phyloP scores from a whole-genome alignment of 1,140 invertebrate genomes.

The Drosophila sproati region DNA sequence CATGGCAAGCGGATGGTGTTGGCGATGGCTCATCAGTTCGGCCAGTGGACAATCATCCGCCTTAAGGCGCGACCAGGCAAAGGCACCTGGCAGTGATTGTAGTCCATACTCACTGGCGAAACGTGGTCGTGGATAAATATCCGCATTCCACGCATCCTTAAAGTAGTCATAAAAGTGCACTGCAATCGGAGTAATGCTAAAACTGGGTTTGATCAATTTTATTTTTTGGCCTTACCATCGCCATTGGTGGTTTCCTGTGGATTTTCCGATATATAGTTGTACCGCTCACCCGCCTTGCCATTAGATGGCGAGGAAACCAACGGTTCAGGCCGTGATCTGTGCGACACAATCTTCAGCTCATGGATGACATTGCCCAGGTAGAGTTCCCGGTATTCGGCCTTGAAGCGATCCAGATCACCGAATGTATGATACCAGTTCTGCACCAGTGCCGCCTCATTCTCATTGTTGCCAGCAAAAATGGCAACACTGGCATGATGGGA shows the following conservation, averaged over 20 bases:
- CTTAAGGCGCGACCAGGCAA: conserved; percentile 86
- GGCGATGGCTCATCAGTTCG: conserved; percentile 89
- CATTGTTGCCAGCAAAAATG: conserved; percentile 98
- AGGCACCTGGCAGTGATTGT: conserved; percentile 92
- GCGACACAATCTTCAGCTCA: conserved; percentile 88
- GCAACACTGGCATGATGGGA: conserved; percentile 95
- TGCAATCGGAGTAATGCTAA: conserved; percentile 81
- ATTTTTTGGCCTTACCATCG: conserved; percentile 88
- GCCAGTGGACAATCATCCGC: conserved; percentile 87
- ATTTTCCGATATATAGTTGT: conserved; percentile 89
- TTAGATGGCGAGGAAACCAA: conserved; percentile 95
- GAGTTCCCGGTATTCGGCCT: conserved; percentile 93
- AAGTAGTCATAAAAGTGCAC: conserved; percentile 97
- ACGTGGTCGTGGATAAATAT: conserved; percentile 91
- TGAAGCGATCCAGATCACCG: conserved; percentile 87
- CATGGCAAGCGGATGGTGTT: conserved; percentile 92
- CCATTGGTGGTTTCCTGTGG: conserved; percentile 93
- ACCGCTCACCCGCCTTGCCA: conserved; percentile 91
- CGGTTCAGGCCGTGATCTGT: conserved; percentile 62
- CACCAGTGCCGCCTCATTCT: conserved; percentile 96
- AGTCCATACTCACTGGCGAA: conserved; percentile 98
- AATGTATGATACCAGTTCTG: conserved; percentile 93
- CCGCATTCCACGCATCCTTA: conserved; percentile 91
- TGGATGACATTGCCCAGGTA: conserved; percentile 92
- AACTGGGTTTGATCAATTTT: background rate